These are phyloP conservation scores for Elachura formosa DNA, from an alignment of 2,113 vertebrate genomes.

Conservation along the genomic window DNA sequence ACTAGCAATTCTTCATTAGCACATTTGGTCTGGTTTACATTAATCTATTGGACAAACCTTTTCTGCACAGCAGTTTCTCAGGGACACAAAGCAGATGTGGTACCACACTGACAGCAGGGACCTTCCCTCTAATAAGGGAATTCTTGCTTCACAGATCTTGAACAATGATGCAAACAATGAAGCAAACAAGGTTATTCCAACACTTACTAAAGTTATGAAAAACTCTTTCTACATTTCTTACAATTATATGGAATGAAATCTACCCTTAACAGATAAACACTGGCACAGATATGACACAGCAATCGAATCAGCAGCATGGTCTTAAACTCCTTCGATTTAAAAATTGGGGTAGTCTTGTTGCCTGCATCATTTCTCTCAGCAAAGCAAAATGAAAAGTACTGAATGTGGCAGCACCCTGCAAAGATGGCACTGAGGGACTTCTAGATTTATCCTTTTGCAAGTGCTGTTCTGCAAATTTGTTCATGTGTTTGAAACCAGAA, in stretches of 20 bases:
- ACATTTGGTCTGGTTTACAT: not conserved
- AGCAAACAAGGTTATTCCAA: not conserved
- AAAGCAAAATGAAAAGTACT: not conserved
- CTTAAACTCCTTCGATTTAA: not conserved
- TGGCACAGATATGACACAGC: not conserved
- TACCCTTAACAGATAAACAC: not conserved
- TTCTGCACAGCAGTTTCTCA: not conserved
- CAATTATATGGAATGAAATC: not conserved
- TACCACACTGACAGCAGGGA: not conserved
- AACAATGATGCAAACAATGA: not conserved
- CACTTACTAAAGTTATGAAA: not conserved
- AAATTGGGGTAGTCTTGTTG: not conserved
- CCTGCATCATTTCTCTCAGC: not conserved
- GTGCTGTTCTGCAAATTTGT: not conserved
- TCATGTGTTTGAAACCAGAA: not conserved
- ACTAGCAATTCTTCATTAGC: not conserved
- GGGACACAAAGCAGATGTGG: accelerated
- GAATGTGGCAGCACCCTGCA: not conserved
- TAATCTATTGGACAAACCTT: not conserved
- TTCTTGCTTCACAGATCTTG: not conserved
- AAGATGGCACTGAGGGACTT: not conserved
- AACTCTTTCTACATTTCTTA: not conserved
- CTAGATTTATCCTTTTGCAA: not conserved
- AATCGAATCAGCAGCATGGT: not conserved
- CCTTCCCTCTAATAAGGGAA: not conserved